Evolutionary conservation across 1,140 invertebrate genomes (phyloP).

Genomic region (Drosophila guanche): DNA sequence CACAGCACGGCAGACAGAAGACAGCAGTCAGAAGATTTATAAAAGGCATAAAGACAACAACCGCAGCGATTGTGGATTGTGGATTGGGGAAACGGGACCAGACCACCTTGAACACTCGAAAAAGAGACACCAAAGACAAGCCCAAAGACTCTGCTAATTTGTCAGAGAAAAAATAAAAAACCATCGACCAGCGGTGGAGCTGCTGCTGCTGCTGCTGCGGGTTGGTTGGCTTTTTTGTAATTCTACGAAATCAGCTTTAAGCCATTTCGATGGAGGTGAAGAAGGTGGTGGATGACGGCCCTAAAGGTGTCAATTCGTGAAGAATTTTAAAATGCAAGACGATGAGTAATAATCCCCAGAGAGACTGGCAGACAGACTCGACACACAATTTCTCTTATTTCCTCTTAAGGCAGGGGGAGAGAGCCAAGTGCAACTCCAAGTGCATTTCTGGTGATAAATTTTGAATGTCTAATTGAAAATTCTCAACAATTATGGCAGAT

Average conservation of each 20-base stretch:
- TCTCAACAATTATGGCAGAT: conserved; percentile 62
- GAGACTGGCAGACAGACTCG: conserved; percentile 13
- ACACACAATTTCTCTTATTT: conserved; percentile 7
- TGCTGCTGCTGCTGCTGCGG: conserved; percentile 4
- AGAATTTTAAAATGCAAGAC: conserved; percentile 72
- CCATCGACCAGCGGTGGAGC: background rate
- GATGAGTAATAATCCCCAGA: conserved; percentile 68
- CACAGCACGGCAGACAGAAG: too few species aligned
- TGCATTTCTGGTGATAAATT: conserved; percentile 59
- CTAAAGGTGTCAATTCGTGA: conserved; percentile 76
- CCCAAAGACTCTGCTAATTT: conserved; percentile 57
- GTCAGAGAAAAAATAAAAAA: conserved; percentile 31
- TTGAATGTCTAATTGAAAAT: conserved; percentile 64
- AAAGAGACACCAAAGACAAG: conserved; percentile 1
- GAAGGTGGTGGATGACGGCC: background rate
- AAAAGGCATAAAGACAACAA: conserved; percentile 39
- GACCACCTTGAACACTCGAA: conserved; percentile 21
- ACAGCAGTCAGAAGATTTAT: conserved; percentile 43
- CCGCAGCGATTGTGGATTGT: background rate
- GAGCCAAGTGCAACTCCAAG: background rate
- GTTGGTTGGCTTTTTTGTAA: conserved; percentile 61
- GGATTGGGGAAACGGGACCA: conserved; percentile 52
- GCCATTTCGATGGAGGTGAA: conserved; percentile 18
- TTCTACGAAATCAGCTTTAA: conserved; percentile 77
- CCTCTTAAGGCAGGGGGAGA: conserved; percentile 17